A percentile compares a stretch with the other conserved stretches of the same genome.
These are phyloP conservation scores for Centropristis striata DNA, from an alignment of 2,113 vertebrate genomes.

Conservation along the genomic window DNA sequence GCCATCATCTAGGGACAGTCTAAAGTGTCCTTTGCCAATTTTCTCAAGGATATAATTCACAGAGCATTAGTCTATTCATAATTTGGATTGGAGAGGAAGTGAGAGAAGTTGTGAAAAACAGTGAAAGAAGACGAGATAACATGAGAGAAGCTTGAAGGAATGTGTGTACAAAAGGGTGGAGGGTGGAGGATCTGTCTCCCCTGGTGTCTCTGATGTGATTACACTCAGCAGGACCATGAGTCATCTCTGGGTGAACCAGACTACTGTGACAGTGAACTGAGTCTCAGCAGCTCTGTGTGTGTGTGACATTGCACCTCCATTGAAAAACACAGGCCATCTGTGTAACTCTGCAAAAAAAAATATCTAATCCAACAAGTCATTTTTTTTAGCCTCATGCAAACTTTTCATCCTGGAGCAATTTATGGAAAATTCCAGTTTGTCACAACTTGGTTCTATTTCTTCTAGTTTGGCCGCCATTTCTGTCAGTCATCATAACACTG, in stretches of 20 bases:
- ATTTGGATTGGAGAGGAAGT: slow-evolving; percentile 2
- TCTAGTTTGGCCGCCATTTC: background rate
- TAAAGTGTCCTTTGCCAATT: background rate
- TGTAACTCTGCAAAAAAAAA: slow-evolving; percentile 28
- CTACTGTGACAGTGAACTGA: slow-evolving; percentile 52
- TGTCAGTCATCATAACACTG: background rate
- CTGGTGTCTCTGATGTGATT: slow-evolving; percentile 60
- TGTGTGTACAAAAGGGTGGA: slow-evolving; percentile 14
- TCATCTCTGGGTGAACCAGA: slow-evolving; percentile 68
- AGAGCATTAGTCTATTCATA: slow-evolving; percentile 9
- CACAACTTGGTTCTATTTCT: background rate
- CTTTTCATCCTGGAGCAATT: background rate
- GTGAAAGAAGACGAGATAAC: background rate
- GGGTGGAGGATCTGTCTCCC: slow-evolving; percentile 34
- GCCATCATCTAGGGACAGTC: background rate
- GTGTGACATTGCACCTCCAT: slow-evolving; percentile 67
- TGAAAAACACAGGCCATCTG: slow-evolving; percentile 71
- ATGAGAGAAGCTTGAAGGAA: slow-evolving; percentile 6
- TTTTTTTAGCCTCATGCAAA: slow-evolving; percentile 13
- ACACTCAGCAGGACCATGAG: slow-evolving; percentile 70
- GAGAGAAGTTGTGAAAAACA: slow-evolving; percentile 1
- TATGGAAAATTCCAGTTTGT: background rate
- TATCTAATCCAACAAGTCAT: slow-evolving; percentile 21
- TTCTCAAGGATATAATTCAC: background rate
- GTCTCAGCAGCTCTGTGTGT: slow-evolving; percentile 59